phyloP scores from a whole-genome alignment of 2,888 invertebrate genomes.

The Nephrotoma flavescens region DNA sequence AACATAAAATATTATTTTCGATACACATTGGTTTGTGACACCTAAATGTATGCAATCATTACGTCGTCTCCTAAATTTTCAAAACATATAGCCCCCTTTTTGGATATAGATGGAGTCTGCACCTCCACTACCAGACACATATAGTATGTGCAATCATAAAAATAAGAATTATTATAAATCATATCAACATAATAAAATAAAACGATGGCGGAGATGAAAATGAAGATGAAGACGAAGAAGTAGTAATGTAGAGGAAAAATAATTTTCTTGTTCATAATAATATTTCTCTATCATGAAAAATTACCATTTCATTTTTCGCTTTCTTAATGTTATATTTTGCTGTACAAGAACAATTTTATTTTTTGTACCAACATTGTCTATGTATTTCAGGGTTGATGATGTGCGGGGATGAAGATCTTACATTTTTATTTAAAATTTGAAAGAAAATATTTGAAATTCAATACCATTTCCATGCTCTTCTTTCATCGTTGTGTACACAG shows the following conservation, averaged over 20 bases:
- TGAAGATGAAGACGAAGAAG: not conserved
- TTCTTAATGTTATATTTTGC: not conserved
- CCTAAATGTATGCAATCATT: not conserved
- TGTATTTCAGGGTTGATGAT: not conserved
- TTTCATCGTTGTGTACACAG: not conserved
- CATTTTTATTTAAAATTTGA: not conserved
- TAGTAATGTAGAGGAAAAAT: not conserved
- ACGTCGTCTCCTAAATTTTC: not conserved
- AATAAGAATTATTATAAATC: not conserved
- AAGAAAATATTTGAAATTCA: not conserved
- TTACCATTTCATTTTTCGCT: not conserved
- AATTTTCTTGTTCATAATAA: not conserved
- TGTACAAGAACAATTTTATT: not conserved
- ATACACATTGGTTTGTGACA: not conserved
- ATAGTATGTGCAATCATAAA: not conserved
- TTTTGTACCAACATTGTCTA: not conserved
- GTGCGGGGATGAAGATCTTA: not conserved
- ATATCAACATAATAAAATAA: not conserved
- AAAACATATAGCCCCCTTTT: not conserved
- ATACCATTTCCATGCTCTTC: not conserved
- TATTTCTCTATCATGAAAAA: not conserved
- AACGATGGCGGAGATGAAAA: not conserved
- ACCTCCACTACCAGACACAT: not conserved
- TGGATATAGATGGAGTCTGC: too few species aligned
- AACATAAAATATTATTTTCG: not conserved